phyloP scores from a whole-genome alignment of 2,797 vertebrate species.

The Pampus argenteus region DNA sequence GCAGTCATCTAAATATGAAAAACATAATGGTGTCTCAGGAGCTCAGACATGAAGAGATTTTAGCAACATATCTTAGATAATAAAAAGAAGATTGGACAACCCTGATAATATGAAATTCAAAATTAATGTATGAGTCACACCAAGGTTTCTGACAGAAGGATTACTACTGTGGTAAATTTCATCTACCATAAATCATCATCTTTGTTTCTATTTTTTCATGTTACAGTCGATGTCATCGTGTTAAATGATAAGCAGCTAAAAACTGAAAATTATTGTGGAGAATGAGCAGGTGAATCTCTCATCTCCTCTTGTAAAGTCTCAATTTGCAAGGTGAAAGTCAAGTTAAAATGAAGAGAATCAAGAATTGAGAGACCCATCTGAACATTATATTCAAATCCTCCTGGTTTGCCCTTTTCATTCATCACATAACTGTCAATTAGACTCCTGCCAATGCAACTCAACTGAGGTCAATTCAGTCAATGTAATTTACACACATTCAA shows the following conservation, averaged over 20 bases:
- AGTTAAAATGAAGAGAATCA: conserved; percentile 27
- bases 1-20: neutral
- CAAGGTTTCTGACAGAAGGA: neutral
- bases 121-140: neutral
- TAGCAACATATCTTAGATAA: neutral
- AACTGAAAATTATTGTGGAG: neutral
- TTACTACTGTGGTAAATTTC: neutral
- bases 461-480: conserved; percentile 27
- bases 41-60: conserved; percentile 9
- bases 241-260: conserved; percentile 7
- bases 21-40: conserved; percentile 1
- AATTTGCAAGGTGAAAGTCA: conserved; percentile 35
- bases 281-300: conserved; percentile 38
- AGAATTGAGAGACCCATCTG: conserved; percentile 44
- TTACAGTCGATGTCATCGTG: conserved; percentile 6
- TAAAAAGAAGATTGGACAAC: neutral
- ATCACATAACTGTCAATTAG: conserved; percentile 36
- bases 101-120: conserved; percentile 9
- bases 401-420: conserved; percentile 61
- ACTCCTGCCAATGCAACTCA: conserved; percentile 17
- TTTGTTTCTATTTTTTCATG: neutral
- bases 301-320: conserved; percentile 33
- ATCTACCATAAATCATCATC: neutral
- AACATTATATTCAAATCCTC: conserved; percentile 53
- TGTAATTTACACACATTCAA: conserved; percentile 31